These are phyloP conservation scores for Falco cherrug DNA, from an alignment of 2,797 vertebrate species.

Conservation along the genomic window DNA sequence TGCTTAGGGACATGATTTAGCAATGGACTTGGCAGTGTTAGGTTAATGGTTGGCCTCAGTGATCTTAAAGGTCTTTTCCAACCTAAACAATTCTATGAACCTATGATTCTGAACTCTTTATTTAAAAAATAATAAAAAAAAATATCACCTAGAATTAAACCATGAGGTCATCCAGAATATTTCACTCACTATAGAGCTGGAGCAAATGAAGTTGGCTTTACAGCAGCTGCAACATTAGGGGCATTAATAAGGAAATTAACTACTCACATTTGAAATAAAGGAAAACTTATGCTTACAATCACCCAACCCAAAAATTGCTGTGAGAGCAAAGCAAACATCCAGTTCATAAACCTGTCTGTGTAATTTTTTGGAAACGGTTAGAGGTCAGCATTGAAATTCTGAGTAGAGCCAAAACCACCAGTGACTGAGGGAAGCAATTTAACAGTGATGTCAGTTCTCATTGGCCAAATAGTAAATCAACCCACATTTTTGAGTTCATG, in stretches of 20 bases:
- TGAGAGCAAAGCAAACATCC: conserved; percentile 41
- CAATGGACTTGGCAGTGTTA: too few species aligned
- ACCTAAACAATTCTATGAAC: too few species aligned
- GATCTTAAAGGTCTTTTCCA: too few species aligned
- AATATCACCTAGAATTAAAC: not conserved
- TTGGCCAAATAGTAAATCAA: not conserved
- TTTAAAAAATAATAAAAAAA: not conserved
- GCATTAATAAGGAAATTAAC: conserved; percentile 42
- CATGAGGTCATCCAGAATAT: not conserved
- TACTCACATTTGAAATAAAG: conserved; percentile 47
- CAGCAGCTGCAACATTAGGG: not conserved
- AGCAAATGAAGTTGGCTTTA: not conserved
- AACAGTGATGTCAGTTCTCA: not conserved
- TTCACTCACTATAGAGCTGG: not conserved
- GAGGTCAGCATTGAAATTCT: conserved; percentile 43
- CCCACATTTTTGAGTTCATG: not conserved
- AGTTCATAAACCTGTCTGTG: conserved; percentile 31
- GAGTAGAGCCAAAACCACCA: conserved; percentile 1
- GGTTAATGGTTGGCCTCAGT: too few species aligned
- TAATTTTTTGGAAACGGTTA: conserved; percentile 39
- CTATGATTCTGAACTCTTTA: too few species aligned
- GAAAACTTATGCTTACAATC: conserved; percentile 41
- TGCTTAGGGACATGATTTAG: too few species aligned
- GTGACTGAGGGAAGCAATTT: not conserved
- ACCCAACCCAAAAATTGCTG: conserved; percentile 3